Percentiles rank a stretch among this genome's conserved stretches.
These are phyloP conservation scores for Propsilocerus akamusi DNA, from an alignment of 1,140 invertebrate species.

Conservation along the genomic window DNA sequence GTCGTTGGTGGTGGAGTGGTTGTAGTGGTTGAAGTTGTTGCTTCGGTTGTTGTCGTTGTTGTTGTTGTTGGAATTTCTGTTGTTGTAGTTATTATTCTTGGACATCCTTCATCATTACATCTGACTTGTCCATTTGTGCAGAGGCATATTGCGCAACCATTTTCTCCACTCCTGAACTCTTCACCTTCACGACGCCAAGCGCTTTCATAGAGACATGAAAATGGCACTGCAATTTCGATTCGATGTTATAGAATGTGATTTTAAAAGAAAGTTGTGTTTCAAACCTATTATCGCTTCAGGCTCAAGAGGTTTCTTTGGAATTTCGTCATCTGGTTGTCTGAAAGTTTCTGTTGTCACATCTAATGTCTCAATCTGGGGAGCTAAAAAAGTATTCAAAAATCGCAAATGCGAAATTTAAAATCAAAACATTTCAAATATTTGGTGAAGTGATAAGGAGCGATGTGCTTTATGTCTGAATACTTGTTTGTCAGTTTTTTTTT, in stretches of 20 bases:
- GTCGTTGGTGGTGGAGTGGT: slow-evolving; percentile 10
- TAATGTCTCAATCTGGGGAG: too few species aligned
- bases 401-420: slow-evolving; percentile 13
- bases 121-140: slow-evolving; percentile 35
- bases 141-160: slow-evolving; percentile 41
- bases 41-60: slow-evolving; percentile 8
- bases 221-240: slow-evolving; percentile 12
- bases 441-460: too few species aligned
- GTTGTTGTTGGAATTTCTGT: slow-evolving; percentile 8
- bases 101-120: slow-evolving; percentile 20
- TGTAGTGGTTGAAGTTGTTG: slow-evolving; percentile 2
- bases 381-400: slow-evolving; percentile 16
- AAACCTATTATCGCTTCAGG: slow-evolving; percentile 2
- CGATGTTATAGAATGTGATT: background rate
- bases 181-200: slow-evolving; percentile 30
- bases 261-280: background rate
- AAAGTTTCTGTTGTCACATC: slow-evolving; percentile 12
- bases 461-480: too few species aligned
- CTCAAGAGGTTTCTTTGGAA: slow-evolving; percentile 7
- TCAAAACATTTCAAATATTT: slow-evolving; percentile 6
- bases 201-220: slow-evolving; percentile 28
- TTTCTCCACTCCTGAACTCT: slow-evolving; percentile 25
- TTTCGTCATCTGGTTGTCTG: slow-evolving; percentile 15
- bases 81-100: slow-evolving; percentile 4
- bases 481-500: too few species aligned